Conservation (phyloP, 2,797 vertebrate genomes). For the Scyliorhinus canicula region DNA sequence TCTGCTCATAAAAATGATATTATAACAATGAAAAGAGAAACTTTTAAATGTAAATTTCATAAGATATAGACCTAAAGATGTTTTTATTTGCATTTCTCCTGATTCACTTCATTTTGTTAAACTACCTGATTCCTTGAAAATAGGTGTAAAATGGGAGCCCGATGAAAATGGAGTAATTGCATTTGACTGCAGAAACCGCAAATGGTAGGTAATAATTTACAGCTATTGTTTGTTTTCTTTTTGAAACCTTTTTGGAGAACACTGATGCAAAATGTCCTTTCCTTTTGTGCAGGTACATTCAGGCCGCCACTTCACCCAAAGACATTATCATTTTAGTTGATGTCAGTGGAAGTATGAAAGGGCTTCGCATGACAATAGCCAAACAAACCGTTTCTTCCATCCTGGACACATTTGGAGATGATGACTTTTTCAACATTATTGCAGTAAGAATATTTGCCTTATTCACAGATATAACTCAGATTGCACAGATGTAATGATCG, state of each 20-base stretch:
- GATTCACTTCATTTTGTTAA: conserved; percentile 43
- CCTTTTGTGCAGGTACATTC: conserved; percentile 74
- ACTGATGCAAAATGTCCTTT: neutral
- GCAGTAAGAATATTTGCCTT: conserved; percentile 66
- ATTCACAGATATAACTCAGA: neutral
- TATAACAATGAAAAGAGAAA: neutral
- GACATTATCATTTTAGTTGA: conserved; percentile 94
- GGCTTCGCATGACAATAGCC: conserved; percentile 87
- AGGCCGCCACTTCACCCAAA: conserved; percentile 95
- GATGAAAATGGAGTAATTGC: conserved; percentile 95
- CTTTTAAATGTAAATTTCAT: neutral
- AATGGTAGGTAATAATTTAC: conserved; percentile 67
- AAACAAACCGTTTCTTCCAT: conserved; percentile 96
- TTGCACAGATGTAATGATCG: neutral
- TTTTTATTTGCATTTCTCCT: conserved; percentile 40
- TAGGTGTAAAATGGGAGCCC: conserved; percentile 95
- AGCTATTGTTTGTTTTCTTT: neutral
- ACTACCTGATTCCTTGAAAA: neutral
- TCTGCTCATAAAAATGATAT: conserved; percentile 4
- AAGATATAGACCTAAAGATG: neutral
- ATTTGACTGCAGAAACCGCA: conserved; percentile 93
- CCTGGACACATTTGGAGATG: conserved; percentile 91
- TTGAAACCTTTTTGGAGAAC: neutral
- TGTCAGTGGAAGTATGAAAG: conserved; percentile 97
- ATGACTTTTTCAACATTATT: conserved; percentile 98